Evolutionary conservation across 2,888 invertebrate species (phyloP).

Genomic region (Macaria liturata): DNA sequence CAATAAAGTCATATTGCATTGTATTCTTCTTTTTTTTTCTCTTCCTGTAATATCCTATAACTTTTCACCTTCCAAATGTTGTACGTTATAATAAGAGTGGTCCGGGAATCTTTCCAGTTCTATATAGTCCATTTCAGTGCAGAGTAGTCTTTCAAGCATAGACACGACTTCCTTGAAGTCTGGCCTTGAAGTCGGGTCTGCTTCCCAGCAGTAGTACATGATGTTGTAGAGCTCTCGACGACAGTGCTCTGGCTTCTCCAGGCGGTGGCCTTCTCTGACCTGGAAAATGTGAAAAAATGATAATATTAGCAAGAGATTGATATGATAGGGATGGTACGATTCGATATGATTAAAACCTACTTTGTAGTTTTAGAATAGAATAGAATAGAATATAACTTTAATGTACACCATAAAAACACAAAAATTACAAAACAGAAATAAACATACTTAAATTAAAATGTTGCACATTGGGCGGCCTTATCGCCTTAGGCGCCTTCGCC

Average conservation of each 20-base stretch:
- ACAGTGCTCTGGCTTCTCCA: slow-evolving; percentile 97
- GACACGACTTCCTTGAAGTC: slow-evolving; percentile 92
- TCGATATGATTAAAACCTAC: too few species aligned
- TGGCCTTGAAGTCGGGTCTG: slow-evolving; percentile 91
- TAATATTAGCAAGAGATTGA: background rate
- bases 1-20: too few species aligned
- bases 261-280: slow-evolving; percentile 94
- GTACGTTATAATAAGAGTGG: slow-evolving; percentile 95
- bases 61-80: slow-evolving; percentile 93
- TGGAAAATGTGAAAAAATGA: slow-evolving; percentile 51
- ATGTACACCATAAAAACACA: too few species aligned
- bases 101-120: slow-evolving; percentile 96
- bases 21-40: too few species aligned
- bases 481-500: too few species aligned
- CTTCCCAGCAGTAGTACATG: slow-evolving; percentile 98
- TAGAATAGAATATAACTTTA: too few species aligned
- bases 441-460: too few species aligned
- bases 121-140: slow-evolving; percentile 96
- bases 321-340: too few species aligned
- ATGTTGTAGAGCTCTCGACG: slow-evolving; percentile 95
- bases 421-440: too few species aligned
- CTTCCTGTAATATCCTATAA: slow-evolving; percentile 42
- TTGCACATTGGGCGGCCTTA: too few species aligned
- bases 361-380: too few species aligned
- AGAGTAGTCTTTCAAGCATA: slow-evolving; percentile 91